Evolutionary conservation across 2,888 invertebrate genomes (phyloP), one percentile per base, ranked within the genome.

Genomic region (Andrena bicolor): DNA sequence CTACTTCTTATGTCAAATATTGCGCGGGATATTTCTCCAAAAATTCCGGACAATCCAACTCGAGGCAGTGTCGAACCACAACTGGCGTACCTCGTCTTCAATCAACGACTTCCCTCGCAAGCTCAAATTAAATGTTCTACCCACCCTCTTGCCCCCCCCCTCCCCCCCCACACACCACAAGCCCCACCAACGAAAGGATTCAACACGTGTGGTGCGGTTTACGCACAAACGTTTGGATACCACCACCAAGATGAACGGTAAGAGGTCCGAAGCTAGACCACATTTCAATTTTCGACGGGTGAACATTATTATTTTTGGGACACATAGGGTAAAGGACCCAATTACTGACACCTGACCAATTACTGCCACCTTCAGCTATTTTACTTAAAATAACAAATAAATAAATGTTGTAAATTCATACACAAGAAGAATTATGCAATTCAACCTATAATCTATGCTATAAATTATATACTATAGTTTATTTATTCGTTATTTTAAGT

Each of bases 61-160:
- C 75, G 82, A 82, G 70, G 71, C 79, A 86, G 68, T 64, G 87
- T 77, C 66, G 73, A 79, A 64, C 73, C 71, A 70, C 83, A 81
- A 88, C 88, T 88, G 87, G 68, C 72, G 71, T 78, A 86, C 86
- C 87, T 86, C 88, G 88, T 90, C 92, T 94, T 92, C 91, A 93
- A 88, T 94, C 93, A 91, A 94, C 94, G 90, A 95, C 91, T 90
- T 94, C 95, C 80, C 92, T 94, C 93, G 94, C 94, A 94, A 93
- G 94, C 92, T 88, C 94, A 92, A 88, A 94, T 91, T 79, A 93
- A 93, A 87, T 91, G 91, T 85, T 94, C 90, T 88, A 86, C 90
- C 87, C 87, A 86, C 87, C 86, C 91, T 91, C 74, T 77, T 76
- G 72, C 64, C 87, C 86, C 83, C 35, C 10, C 10, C 35, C 30